phyloP scores from a whole-genome alignment of 2,888 invertebrate genomes.

The Diachrysia chrysitis region DNA sequence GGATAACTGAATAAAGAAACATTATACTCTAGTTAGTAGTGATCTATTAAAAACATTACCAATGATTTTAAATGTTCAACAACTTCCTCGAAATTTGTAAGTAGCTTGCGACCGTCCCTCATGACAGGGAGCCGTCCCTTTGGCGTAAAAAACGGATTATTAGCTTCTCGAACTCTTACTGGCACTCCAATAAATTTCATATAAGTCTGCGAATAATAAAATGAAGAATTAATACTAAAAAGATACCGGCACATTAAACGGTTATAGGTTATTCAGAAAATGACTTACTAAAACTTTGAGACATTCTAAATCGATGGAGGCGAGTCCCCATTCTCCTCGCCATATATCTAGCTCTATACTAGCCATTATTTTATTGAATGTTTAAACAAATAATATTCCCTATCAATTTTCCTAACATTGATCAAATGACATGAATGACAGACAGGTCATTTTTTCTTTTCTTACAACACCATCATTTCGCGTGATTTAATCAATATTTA shows the following conservation, averaged over 20 bases:
- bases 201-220: slow-evolving; percentile 84
- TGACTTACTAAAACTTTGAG: slow-evolving; percentile 93
- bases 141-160: slow-evolving; percentile 93
- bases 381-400: slow-evolving; percentile 40
- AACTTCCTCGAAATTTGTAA: slow-evolving; percentile 92
- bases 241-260: slow-evolving; percentile 63
- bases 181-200: slow-evolving; percentile 94
- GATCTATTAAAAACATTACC: slow-evolving; percentile 77
- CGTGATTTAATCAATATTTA: too few species aligned
- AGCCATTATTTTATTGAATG: slow-evolving; percentile 70
- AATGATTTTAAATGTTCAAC: slow-evolving; percentile 91
- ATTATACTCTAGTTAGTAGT: not conserved
- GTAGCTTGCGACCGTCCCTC: slow-evolving; percentile 87
- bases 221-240: slow-evolving; percentile 32
- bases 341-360: slow-evolving; percentile 92
- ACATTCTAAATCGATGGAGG: slow-evolving; percentile 95
- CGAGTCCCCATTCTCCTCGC: slow-evolving; percentile 96
- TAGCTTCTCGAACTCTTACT: slow-evolving; percentile 91
- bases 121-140: slow-evolving; percentile 93
- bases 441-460: slow-evolving; percentile 32
- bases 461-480: not conserved
- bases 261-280: slow-evolving; percentile 57
- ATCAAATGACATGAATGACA: slow-evolving; percentile 49
- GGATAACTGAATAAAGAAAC: too few species aligned
- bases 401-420: slow-evolving; percentile 57